Conservation (phyloP, 2,888 invertebrate species). For the Calliopum simillimum region DNA sequence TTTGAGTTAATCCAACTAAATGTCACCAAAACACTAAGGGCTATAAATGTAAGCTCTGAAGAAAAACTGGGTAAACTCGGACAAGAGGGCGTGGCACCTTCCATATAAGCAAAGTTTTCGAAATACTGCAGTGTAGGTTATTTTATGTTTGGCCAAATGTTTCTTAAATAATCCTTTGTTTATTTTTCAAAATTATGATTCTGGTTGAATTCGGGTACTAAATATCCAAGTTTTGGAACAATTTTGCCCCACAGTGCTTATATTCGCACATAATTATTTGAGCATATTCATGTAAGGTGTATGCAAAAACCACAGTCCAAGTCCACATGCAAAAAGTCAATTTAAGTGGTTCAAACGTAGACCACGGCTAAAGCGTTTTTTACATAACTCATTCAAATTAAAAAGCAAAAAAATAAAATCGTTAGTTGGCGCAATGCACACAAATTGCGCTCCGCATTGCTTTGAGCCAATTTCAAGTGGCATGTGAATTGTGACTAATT, state of each 20-base stretch:
- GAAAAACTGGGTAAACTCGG: no score
- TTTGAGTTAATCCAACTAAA: no score
- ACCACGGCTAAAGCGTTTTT: not conserved
- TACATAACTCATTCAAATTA: not conserved
- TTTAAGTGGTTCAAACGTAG: slow-evolving; percentile 44
- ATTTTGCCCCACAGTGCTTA: slow-evolving; percentile 24
- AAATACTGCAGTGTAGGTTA: no score
- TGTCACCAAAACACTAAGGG: no score
- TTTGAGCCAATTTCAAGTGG: slow-evolving; percentile 20
- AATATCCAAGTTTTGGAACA: no score
- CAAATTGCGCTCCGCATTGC: not conserved
- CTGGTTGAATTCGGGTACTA: no score
- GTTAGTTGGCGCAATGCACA: slow-evolving; percentile 7
- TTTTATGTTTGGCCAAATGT: no score
- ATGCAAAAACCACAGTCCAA: slow-evolving; percentile 53
- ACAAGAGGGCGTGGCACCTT: no score
- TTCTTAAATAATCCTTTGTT: no score
- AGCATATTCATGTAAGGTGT: slow-evolving; percentile 48
- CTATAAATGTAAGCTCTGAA: no score
- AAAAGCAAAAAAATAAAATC: not conserved
- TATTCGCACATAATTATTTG: not conserved
- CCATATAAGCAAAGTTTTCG: no score
- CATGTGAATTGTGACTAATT: slow-evolving; percentile 32
- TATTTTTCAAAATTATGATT: no score
- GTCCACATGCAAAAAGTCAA: slow-evolving; percentile 55